Percentiles rank a stretch among this genome's conserved stretches.
These are phyloP conservation scores for Neoniphon sammara DNA, from an alignment of 2,797 vertebrate species.

Conservation along the genomic window DNA sequence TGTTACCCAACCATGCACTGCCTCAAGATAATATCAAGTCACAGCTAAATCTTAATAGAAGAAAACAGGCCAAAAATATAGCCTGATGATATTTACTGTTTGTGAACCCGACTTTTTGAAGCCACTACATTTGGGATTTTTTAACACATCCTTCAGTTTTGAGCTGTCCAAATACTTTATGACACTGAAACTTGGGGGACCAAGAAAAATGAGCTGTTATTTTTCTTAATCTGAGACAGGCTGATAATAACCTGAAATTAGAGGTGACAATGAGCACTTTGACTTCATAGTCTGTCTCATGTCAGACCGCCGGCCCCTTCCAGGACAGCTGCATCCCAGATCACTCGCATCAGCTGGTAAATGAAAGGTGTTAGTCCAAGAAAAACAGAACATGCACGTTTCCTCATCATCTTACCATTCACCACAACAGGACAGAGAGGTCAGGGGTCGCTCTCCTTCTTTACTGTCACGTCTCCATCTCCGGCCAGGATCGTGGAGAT, in stretches of 20 bases:
- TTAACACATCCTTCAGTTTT: neutral
- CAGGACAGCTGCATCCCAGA: no score
- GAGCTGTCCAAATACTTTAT: no score
- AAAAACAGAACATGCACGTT: neutral
- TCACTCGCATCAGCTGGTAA: neutral
- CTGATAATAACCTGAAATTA: neutral
- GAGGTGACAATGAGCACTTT: neutral
- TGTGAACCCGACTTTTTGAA: neutral
- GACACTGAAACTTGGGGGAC: no score
- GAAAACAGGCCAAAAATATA: no score
- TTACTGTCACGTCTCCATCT: constrained; percentile 90
- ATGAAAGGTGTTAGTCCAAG: no score
- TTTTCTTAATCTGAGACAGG: no score
- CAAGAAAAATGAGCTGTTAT: no score
- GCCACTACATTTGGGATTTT: neutral
- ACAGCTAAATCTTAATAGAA: no score
- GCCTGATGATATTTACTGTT: neutral
- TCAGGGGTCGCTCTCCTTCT: constrained; percentile 92
- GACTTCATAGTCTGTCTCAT: neutral
- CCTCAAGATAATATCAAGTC: no score
- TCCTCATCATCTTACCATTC: constrained; percentile 63
- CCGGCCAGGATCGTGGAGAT: constrained; percentile 92
- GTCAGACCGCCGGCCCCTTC: neutral
- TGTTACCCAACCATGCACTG: no score
- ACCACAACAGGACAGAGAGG: constrained; percentile 52